phyloP scores from a whole-genome alignment of 2,888 invertebrate genomes.

The Coelinius sp. region DNA sequence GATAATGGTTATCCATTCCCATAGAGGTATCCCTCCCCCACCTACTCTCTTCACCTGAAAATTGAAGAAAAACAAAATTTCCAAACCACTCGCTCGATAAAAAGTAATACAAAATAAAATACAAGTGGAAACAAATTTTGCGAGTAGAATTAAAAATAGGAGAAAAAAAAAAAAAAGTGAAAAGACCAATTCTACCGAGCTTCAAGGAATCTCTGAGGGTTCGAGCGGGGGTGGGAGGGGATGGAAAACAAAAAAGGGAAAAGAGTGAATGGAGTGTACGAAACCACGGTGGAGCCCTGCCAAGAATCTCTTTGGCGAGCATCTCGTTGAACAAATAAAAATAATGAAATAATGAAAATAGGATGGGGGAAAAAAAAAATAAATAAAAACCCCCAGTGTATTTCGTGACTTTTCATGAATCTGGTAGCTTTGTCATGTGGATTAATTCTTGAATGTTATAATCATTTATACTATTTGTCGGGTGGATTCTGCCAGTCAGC shows the following conservation, averaged over 20 bases:
- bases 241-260: conserved; percentile 18
- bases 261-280: conserved; percentile 24
- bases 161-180: not conserved
- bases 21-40: not conserved
- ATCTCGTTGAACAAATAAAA: conserved; percentile 35
- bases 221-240: conserved; percentile 4
- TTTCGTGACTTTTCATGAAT: conserved; percentile 20
- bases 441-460: conserved; percentile 13
- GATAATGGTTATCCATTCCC: not conserved
- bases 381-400: conserved; percentile 17
- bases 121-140: not conserved
- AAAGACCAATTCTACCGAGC: conserved; percentile 3
- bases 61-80: not conserved
- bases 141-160: conserved; percentile 11
- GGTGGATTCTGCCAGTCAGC: not conserved
- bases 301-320: conserved; percentile 44
- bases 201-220: conserved; percentile 27
- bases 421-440: conserved; percentile 3
- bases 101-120: not conserved
- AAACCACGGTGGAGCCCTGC: conserved; percentile 44
- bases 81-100: not conserved
- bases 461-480: conserved; percentile 11
- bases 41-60: not conserved
- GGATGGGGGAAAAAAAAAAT: conserved; percentile 5
- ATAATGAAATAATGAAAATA: conserved; percentile 30